Evolutionary conservation across 1,140 invertebrate genomes (phyloP), one percentile per base, ranked within the genome.

Genomic region (Lethrus apterus): DNA sequence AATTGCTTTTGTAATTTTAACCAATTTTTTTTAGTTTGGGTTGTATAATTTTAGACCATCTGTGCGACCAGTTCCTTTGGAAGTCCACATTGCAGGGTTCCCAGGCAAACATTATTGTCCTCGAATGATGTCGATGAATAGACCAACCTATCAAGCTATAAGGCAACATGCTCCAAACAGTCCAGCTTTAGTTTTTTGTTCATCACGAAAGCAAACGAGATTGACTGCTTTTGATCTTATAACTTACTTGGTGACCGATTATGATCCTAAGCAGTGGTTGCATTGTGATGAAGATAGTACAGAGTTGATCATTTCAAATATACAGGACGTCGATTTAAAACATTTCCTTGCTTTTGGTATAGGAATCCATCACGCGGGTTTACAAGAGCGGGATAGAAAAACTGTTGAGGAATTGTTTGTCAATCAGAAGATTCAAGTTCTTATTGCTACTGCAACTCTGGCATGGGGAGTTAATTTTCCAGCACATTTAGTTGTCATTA

Each of bases 401-500:
- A 83, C 81, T 21, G 89, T 95, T 0, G 96, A 99, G 66, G 89
- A 96, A 66, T 70, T 99, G 3, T 99, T 98, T 73, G 82, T 96
- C 2, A 90, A 96, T 70, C 85, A 92, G 56, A 98, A 95, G 65
- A 99, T 99, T 64, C 96, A 98, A 76, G 89, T 98, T n/a, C 70
- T 99, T 11, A 89, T 99, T 48, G 92, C 96, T 20, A 99, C 96
- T 1, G 89, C 93, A 4, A 99, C 96, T 0, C 68, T 99, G 19
- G 96, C 96, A 1, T 99, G 96, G 96, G 97, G 96, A 35, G 94
- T 99, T 0, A 99, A 99, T 71, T 90, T 98, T 56, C 96, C 96
- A 2, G 95, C 96, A 14, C 89, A 93, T 70, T 67, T 94, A 13
- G 91, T 94, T 0, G 75, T 86, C 1, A 75, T 84, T 18, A 78